Percentiles rank a stretch among this genome's conserved stretches.
phyloP scores from a whole-genome alignment of 2,113 vertebrate species.

The Carlito syrichta region DNA sequence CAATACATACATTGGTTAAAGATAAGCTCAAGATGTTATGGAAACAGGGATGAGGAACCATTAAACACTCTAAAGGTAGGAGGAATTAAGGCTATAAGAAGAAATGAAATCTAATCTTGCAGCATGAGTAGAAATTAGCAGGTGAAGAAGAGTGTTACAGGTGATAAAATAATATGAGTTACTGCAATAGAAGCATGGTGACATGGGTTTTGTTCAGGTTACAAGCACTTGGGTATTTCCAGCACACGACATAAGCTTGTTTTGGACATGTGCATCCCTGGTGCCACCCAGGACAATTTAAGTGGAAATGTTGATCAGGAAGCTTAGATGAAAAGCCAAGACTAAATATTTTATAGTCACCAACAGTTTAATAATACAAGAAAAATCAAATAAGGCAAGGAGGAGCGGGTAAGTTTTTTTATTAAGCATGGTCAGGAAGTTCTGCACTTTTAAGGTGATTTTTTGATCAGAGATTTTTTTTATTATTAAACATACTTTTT shows the following conservation, averaged over 20 bases:
- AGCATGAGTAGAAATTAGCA: conserved; percentile 7
- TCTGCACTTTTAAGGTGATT: neutral
- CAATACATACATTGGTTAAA: conserved; percentile 13
- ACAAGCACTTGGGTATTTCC: neutral
- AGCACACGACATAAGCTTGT: neutral
- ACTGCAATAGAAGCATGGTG: neutral
- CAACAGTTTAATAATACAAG: neutral
- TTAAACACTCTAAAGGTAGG: neutral
- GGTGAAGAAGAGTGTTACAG: neutral
- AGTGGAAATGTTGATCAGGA: neutral
- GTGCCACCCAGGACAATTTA: neutral
- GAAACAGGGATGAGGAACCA: conserved; percentile 18
- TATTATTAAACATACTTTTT: too few relatives aligned
- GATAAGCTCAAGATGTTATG: conserved; percentile 29
- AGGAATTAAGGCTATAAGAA: neutral
- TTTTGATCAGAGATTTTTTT: too few relatives aligned
- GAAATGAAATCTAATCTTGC: conserved; percentile 33
- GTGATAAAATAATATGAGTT: neutral
- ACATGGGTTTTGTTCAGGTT: neutral
- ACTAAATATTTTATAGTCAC: neutral
- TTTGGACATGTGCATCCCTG: neutral
- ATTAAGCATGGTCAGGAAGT: neutral
- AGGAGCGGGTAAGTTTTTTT: neutral
- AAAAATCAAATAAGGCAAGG: conserved; percentile 3
- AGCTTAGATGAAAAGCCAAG: conserved; percentile 20